A percentile compares a stretch with the other conserved stretches of the same genome.
Conservation (phyloP, 2,113 vertebrate genomes). For the Ailurus styani region DNA sequence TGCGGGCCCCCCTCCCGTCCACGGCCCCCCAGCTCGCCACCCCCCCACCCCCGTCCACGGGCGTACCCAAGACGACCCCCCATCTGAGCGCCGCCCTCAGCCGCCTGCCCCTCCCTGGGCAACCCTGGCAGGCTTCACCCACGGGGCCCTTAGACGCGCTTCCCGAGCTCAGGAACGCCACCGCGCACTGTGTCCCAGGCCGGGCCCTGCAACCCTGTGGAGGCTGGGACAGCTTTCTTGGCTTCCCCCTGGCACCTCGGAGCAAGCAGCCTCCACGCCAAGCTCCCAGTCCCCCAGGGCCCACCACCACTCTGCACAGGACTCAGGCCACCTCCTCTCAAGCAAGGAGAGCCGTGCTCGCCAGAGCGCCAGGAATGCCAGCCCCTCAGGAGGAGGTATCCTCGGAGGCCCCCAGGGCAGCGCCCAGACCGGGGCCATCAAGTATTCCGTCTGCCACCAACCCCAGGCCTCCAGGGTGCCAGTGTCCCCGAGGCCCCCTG, state of each 20-base stretch:
- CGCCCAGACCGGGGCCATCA: not conserved
- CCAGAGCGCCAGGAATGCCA: not conserved
- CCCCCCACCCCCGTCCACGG: not conserved
- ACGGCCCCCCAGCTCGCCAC: accelerated
- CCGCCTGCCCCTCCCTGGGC: not conserved
- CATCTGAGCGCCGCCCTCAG: not conserved
- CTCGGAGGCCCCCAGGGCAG: not conserved
- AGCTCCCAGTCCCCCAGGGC: not conserved
- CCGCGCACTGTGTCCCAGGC: accelerated
- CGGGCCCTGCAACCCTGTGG: not conserved
- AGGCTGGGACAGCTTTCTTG: not conserved
- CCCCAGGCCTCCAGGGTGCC: not conserved
- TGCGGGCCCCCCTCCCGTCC: not conserved
- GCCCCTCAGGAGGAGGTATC: not conserved
- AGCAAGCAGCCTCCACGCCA: not conserved
- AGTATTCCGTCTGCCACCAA: not conserved
- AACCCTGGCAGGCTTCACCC: accelerated
- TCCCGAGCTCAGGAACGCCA: not conserved
- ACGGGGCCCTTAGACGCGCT: not conserved
- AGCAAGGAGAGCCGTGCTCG: not conserved
- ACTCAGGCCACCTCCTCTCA: accelerated
- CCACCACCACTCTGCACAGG: not conserved
- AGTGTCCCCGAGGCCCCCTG: accelerated
- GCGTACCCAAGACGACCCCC: not conserved
- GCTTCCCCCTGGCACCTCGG: not conserved